Base-by-base conservation (phyloP, 2,888 invertebrate genomes). In the Lithosia quadra region DNA sequence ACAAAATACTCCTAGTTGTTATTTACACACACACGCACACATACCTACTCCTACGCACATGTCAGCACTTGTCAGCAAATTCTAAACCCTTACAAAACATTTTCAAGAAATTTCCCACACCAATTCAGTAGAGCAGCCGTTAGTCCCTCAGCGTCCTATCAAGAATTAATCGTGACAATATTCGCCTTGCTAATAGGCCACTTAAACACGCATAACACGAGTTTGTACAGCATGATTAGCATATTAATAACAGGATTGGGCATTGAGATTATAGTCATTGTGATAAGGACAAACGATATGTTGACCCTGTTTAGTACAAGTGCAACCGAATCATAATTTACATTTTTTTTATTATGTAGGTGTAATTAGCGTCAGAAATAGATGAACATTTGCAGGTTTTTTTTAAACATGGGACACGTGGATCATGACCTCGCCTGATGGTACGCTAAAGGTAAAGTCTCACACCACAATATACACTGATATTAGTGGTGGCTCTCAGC, bases 111-210 rank as follows among this genome's bases (percentile, higher is more conserved):
- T 7, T 7, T 15, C 36, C 21, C 8, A 34, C 8, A n/a, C 9
- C 11, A 18, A 39, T 8, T 9, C 60, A 24, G 24, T 22, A 61
- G 13, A 39, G 21, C 22, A 39, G 24, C 39, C 10, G 15, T 36
- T 13, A 43, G 24, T 21, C 39, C 24, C 24, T 13, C 2, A 18
- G 2, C 11, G 13, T 22, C 21, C 21, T 34, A n/a, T n/a, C 34
- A 59, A 59, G 21, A n/a, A 34, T 59, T 11, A 13, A 58, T 33
- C 33, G 21, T n/a, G 58, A n/a, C 33, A 59, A 59, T 34, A 33
- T 59, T 59, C n/a, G 33, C 34, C 8, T 59, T 22, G 15, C 21
- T 60, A 77, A 69, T 76, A 36, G 36, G 3, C 34, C 36, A 60
- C 21, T 60, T 60, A 60, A 36, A 21, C 59, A 15, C 21, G 34